Base-by-base conservation (phyloP, 2,888 invertebrate species). In the Tuberolachnus salignus region DNA sequence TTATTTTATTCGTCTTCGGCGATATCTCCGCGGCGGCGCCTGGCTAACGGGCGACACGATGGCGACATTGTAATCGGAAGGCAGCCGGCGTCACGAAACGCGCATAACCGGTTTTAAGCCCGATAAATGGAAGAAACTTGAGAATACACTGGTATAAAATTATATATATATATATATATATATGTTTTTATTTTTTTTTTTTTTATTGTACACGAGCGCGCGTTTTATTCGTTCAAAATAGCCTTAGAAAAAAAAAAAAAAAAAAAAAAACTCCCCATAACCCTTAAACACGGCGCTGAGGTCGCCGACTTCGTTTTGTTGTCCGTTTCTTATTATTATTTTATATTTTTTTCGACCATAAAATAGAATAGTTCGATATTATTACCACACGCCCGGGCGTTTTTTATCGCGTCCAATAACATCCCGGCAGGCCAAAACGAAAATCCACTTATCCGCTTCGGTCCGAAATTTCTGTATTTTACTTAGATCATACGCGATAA, bases 1-100 rank as follows among this genome's bases (percentile, higher is more conserved):
- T 46, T 51, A 42, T 70, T 19, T n/a, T n/a, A 19, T 11, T 21
- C 21, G 57, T 57, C 71, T 46, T 49, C 44, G 59, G 49, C 59
- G 59, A 59, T 59, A 61, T 72, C 57, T 66, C 59, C 57, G 55
- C 57, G 59, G 75, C 55, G 78, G 67, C 78, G 78, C 78, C 78
- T 34, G 34, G 6, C 34, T 69, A 78, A 67, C 78, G 67, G 59
- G 59, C 78, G 78, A 69, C 66, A 51, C 67, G 78, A 78, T 59
- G 75, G 75, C 75, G 75, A 75, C 75, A 67, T 55, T 49, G 75
- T 75, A 75, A 67, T 67, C 75, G 75, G 75, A 67, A 75, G 75
- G 75, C 75, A 44, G 46, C 44, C 66, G 64, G 72, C 34, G 34
- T 46, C 67, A 64, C 63, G 53, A 44, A 72, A 72, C 72, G 53